phyloP scores from a whole-genome alignment of 2,888 invertebrate species.

The Pyrrhia umbra region DNA sequence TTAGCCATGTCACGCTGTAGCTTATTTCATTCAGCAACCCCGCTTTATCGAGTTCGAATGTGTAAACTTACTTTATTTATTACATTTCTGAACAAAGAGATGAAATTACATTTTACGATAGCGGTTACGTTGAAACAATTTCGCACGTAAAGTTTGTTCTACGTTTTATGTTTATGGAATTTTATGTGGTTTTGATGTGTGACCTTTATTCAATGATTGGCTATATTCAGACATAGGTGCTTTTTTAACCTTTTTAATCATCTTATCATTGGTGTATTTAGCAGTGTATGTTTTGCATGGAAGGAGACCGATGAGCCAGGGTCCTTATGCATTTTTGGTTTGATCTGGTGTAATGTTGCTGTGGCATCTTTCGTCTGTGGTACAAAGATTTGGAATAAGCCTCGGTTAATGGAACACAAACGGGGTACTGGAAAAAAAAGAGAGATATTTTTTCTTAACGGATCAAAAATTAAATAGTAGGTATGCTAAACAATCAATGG shows the following conservation, averaged over 20 bases:
- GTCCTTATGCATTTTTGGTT: too few relatives aligned
- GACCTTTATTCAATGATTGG: neutral
- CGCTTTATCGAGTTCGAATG: slow-evolving; percentile 61
- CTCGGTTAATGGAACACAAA: too few relatives aligned
- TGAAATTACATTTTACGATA: slow-evolving; percentile 44
- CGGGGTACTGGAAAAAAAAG: too few relatives aligned
- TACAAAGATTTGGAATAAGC: too few relatives aligned
- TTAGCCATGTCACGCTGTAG: slow-evolving; percentile 62
- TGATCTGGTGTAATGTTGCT: too few relatives aligned
- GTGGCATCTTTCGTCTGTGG: too few relatives aligned
- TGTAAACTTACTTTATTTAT: slow-evolving; percentile 56
- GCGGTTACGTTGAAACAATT: slow-evolving; percentile 1
- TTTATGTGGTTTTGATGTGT: neutral
- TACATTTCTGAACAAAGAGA: slow-evolving; percentile 43
- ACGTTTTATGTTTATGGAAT: neutral
- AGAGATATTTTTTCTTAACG: too few relatives aligned
- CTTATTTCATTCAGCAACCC: slow-evolving; percentile 61
- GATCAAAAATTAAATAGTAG: too few relatives aligned
- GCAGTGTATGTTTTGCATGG: too few relatives aligned
- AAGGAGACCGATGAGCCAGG: too few relatives aligned
- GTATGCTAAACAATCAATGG: too few relatives aligned
- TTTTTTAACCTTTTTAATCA: neutral
- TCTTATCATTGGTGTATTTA: neutral
- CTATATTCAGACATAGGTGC: neutral
- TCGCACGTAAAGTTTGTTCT: neutral